Base-by-base conservation (phyloP, 2,113 vertebrate species). In the Alaudala cheleensis region DNA sequence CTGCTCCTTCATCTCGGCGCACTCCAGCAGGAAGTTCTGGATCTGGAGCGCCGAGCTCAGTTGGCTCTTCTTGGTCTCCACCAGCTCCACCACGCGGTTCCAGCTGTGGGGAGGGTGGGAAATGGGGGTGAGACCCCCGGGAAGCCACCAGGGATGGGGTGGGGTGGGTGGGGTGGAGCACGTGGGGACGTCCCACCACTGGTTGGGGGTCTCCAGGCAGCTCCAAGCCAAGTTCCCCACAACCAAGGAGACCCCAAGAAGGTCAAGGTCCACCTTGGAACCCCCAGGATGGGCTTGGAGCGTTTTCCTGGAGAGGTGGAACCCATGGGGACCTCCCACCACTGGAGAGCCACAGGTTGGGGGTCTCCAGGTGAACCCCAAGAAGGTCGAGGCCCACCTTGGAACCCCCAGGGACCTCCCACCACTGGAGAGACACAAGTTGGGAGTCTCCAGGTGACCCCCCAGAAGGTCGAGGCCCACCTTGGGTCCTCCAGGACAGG, bases 21-120 rank as follows among this genome's bases (percentile, higher is more conserved):
- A 99, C 90, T 99, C 99, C 96, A 99, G 97, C 10, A 99, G 98
- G 90, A 99, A 99, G 97, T 99, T 99, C 97, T 99, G 99, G 92
- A 99, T 98, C 26, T 98, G 98, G 23, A 99, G 94, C 79, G 99
- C 98, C 0, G 98, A 98, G 94, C 97, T 97, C 14, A 99, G 93
- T 50, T 99, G 98, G 33, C 96, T 97, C 73, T 99, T 99, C 97
- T 99, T 99, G 73, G 85, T 96, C 83, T 99, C 99, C 39, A 99
- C 99, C 96, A 99, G 96, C 95, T 99, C 99, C 91, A 99, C 99
- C 12, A 99, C 99, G n/a, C 98, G 98, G 96, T 99, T 99, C 99
- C 99, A 99, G 97, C 99, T 99, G 81, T 13, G 18, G 0, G 1
- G n/a, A n/a, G n/a, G n/a, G n/a, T n/a, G n/a, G n/a, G n/a, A n/a